Evolutionary conservation across 2,797 vertebrate species (phyloP).

Genomic region (Trachurus trachurus): DNA sequence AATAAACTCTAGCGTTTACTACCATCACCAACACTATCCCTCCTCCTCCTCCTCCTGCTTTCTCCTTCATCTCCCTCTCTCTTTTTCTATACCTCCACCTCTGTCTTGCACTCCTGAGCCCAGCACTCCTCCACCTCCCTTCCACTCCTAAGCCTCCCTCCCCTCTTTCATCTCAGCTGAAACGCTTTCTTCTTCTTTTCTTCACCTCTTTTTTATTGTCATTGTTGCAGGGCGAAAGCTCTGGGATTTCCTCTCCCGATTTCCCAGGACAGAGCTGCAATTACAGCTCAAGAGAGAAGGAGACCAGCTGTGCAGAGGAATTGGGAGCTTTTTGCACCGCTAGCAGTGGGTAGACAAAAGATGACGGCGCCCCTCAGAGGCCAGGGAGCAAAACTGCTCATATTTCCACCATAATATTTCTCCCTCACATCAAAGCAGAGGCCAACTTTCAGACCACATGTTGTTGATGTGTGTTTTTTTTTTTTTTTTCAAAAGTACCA

Average conservation of each 20-base stretch:
- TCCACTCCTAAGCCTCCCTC: slow-evolving; percentile 66
- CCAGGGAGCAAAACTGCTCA: slow-evolving; percentile 38
- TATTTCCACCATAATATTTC: slow-evolving; percentile 8
- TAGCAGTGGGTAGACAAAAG: slow-evolving; percentile 45
- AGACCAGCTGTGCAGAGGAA: slow-evolving; percentile 77
- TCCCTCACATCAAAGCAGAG: slow-evolving; percentile 45
- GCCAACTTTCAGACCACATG: slow-evolving; percentile 38
- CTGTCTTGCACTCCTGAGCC: slow-evolving; percentile 61
- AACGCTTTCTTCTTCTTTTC: slow-evolving; percentile 81
- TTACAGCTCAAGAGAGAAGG: slow-evolving; percentile 85
- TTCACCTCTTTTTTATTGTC: slow-evolving; percentile 84
- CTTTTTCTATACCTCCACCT: slow-evolving; percentile 56
- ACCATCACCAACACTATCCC: slow-evolving; percentile 76
- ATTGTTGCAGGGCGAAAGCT: slow-evolving; percentile 87
- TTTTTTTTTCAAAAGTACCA: slow-evolving; percentile 9
- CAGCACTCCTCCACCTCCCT: slow-evolving; percentile 65
- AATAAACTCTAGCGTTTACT: slow-evolving; percentile 95
- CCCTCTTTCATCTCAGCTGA: slow-evolving; percentile 80
- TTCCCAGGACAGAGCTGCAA: slow-evolving; percentile 88
- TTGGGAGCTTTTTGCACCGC: background rate
- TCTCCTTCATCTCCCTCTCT: slow-evolving; percentile 64
- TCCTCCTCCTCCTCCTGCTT: slow-evolving; percentile 44
- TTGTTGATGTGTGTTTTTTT: background rate
- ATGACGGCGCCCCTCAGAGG: slow-evolving; percentile 76
- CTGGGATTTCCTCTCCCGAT: slow-evolving; percentile 90